phyloP scores from a whole-genome alignment of 30 jellyfish, hydroid and myxozoan species.

The Chironex yamaguchii region DNA sequence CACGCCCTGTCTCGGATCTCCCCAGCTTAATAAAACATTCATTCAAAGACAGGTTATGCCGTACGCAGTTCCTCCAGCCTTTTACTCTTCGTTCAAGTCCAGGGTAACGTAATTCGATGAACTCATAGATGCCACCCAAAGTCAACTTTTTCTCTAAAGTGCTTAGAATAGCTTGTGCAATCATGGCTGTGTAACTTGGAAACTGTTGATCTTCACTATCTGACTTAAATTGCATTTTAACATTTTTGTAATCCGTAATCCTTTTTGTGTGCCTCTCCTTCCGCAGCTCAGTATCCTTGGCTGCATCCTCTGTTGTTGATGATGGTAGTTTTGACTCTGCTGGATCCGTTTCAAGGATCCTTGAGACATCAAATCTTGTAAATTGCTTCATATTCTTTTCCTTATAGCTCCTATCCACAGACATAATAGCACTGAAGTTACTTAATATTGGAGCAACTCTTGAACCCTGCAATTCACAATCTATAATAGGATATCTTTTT shows the following conservation, averaged over 20 bases:
- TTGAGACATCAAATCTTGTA: background rate
- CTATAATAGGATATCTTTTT: background rate
- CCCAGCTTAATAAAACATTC: constrained; percentile 80
- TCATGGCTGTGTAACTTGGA: constrained; percentile 79
- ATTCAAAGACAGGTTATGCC: constrained; percentile 69
- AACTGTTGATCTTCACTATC: constrained; percentile 11
- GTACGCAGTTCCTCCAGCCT: constrained; percentile 84
- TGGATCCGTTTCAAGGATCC: background rate
- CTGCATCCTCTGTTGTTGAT: background rate
- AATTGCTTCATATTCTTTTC: background rate
- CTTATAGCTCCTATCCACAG: background rate
- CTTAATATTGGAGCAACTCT: background rate
- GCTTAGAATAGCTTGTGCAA: constrained; percentile 69
- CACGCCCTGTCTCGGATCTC: constrained; percentile 75
- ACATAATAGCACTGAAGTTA: background rate
- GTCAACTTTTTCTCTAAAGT: constrained; percentile 44
- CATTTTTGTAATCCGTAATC: too few species aligned
- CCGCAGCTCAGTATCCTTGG: background rate
- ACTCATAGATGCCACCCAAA: constrained; percentile 77
- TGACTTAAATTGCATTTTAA: background rate
- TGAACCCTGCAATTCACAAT: background rate
- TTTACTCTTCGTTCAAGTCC: constrained; percentile 61
- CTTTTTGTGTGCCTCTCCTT: too few species aligned
- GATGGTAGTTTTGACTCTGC: background rate
- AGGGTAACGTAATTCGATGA: constrained; percentile 54